Percentiles rank a stretch among this genome's conserved stretches.
Evolutionary conservation across 2,888 invertebrate species (phyloP).

Genomic region (Diabrotica balteata): DNA sequence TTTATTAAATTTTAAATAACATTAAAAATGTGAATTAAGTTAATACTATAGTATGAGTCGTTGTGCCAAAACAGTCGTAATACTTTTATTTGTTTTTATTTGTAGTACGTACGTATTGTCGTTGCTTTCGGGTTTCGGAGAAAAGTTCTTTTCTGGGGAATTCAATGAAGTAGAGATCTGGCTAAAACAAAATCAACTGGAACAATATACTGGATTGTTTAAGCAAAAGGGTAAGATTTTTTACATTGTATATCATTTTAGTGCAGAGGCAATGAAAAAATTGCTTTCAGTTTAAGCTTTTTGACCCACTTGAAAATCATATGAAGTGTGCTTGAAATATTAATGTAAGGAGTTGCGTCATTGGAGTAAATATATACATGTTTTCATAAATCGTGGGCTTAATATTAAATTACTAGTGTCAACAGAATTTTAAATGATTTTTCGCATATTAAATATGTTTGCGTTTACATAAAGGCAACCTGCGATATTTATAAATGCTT

Average conservation of each 20-base stretch:
- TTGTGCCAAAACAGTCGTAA: conserved; percentile 61
- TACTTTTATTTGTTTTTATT: conserved; percentile 62
- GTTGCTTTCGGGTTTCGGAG: conserved; percentile 61
- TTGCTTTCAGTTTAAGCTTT: no score
- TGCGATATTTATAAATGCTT: no score
- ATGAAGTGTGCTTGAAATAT: neutral
- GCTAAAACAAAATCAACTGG: conserved; percentile 77
- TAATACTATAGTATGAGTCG: conserved; percentile 50
- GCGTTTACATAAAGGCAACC: no score
- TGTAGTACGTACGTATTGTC: conserved; percentile 61
- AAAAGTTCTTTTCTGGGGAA: conserved; percentile 53
- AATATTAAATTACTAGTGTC: no score
- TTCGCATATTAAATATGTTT: no score
- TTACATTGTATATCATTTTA: no score
- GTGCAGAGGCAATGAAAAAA: no score
- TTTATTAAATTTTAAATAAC: conserved; percentile 7
- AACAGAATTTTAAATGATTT: no score
- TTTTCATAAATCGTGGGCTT: no score
- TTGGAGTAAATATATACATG: no score
- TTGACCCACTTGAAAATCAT: no score
- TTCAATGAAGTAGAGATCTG: conserved; percentile 73
- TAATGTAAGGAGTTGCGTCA: neutral
- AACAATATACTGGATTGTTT: conserved; percentile 74
- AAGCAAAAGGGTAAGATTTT: conserved; percentile 70
- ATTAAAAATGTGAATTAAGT: conserved; percentile 38